These are phyloP conservation scores for Sturnira hondurensis DNA, from an alignment of 2,113 vertebrate species.

Conservation along the genomic window DNA sequence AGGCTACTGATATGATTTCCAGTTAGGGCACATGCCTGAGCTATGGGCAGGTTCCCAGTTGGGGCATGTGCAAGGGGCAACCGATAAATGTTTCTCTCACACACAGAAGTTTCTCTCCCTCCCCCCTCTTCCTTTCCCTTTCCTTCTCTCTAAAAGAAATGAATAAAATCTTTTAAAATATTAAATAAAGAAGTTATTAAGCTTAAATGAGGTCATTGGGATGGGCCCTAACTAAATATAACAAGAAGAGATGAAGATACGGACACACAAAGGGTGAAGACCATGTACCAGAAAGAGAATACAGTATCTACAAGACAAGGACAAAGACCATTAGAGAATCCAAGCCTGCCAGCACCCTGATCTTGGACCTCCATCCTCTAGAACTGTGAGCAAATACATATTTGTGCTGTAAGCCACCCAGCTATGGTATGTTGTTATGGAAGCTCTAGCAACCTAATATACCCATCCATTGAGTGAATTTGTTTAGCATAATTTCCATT, in stretches of 20 bases:
- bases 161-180: no score
- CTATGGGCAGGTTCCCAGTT: no score
- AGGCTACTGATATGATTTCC: no score
- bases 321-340: background rate
- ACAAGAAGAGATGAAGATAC: background rate
- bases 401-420: no score
- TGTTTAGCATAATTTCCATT: background rate
- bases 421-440: background rate
- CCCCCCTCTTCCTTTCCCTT: no score
- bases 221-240: background rate
- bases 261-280: background rate
- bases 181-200: background rate
- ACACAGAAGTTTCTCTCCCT: no score
- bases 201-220: background rate
- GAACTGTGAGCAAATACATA: background rate
- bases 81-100: no score
- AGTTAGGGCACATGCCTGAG: no score
- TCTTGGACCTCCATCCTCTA: background rate
- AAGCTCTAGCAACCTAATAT: background rate
- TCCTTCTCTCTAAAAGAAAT: no score
- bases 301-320: background rate
- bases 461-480: background rate
- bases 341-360: background rate
- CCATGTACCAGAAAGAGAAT: background rate
- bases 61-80: no score